phyloP scores from a whole-genome alignment of 2,797 vertebrate species.

The Gadopsis marmoratus region DNA sequence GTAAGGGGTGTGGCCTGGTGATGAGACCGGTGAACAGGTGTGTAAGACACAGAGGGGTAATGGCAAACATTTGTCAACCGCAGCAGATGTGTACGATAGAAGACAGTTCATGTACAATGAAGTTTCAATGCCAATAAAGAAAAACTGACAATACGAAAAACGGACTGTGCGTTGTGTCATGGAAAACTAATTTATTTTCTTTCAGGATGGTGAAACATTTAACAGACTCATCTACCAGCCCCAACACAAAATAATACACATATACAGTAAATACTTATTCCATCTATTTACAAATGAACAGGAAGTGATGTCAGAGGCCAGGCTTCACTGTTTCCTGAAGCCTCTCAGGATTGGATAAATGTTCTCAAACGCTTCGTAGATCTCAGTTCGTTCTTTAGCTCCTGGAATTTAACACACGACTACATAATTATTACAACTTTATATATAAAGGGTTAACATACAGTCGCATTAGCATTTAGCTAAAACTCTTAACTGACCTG shows the following conservation, averaged over 20 bases:
- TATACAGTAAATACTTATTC: background rate
- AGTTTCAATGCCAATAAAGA: too few species aligned
- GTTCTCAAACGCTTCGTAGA: constrained; percentile 98
- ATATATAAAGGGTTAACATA: background rate
- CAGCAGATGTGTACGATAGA: too few species aligned
- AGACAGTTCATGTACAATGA: too few species aligned
- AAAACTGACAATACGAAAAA: too few species aligned
- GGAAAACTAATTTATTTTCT: constrained; percentile 12
- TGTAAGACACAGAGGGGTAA: too few species aligned
- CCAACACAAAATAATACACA: constrained; percentile 11
- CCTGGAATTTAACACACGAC: constrained; percentile 80
- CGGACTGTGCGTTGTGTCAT: too few species aligned
- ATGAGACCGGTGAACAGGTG: too few species aligned
- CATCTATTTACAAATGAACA: constrained; percentile 23
- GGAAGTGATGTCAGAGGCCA: constrained; percentile 3
- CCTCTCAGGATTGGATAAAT: constrained; percentile 96
- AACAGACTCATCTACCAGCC: background rate
- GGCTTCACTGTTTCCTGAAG: constrained; percentile 89
- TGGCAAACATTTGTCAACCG: too few species aligned
- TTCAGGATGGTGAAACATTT: constrained; percentile 9
- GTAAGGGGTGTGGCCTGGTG: too few species aligned
- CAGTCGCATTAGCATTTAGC: too few species aligned
- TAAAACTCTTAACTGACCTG: too few species aligned
- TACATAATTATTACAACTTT: background rate
- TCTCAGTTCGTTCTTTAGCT: constrained; percentile 95